Base-by-base conservation (phyloP, 2,113 vertebrate species). In the Noturus placidus region DNA sequence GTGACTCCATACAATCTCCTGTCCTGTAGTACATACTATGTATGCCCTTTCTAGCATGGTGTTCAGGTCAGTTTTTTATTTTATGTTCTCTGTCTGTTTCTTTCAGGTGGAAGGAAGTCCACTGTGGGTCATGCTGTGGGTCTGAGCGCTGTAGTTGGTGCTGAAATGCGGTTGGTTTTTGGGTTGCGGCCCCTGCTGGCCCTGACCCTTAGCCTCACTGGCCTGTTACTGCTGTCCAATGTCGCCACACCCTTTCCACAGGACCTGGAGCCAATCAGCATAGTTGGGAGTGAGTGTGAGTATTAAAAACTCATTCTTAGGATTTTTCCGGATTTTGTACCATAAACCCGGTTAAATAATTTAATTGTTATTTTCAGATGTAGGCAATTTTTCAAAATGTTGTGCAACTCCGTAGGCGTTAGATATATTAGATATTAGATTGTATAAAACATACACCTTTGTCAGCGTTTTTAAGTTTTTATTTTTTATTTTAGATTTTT, bases 241-340 rank as follows among this genome's bases (percentile, higher is more conserved):
- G 95, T 91, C 80, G 93, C 91, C 74, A 88, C 90, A 5, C 94
- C 95, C 79, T 96, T 96, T 89, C 95, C 95, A 84, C 95, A 95
- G 81, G 95, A 96, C 92, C 91, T 95, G 91, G 95, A 96, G 84
- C 94, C 95, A 38, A 93, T 96, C 94, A 93, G 93, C 91, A 63
- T 89, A 0, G 92, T 95, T 83, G 94, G 93, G 86, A 92, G 91
- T 90, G 94, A 95, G 59, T 63, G 95, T 96, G 79, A 95, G 95
- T 93, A 85, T n/a, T 61, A 27, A 38, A 38, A 38, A 15, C 22
- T 27, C 5, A 35, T 38, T 42, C 0, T 38, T 38, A 10, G 56
- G 15, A 52, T 65, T 86, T 86, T 80, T 59, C 9, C 5, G 19
- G n/a, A 57, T 81, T 56, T 7, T 33, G n/a, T 19, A 19, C 27